Percentiles rank a stretch among this genome's conserved stretches.
phyloP scores from a whole-genome alignment of 2,113 vertebrate genomes.

The Microtus oregoni region DNA sequence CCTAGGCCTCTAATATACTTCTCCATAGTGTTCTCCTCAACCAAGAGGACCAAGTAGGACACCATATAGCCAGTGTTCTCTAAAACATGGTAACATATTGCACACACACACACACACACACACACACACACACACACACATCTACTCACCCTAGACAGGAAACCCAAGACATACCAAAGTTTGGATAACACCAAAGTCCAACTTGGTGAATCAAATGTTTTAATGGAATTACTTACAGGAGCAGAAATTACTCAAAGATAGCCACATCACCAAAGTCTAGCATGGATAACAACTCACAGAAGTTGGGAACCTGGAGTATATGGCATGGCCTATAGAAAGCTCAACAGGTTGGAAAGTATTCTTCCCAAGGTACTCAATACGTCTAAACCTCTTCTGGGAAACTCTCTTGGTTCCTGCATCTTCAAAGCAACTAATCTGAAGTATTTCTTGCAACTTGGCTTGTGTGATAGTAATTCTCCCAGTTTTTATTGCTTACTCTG shows the following conservation, averaged over 20 bases:
- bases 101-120: neutral
- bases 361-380: neutral
- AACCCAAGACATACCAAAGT: neutral
- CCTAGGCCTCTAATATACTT: neutral
- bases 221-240: neutral
- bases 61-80: neutral
- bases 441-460: neutral
- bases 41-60: neutral
- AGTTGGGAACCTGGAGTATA: neutral
- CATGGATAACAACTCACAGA: neutral
- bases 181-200: neutral
- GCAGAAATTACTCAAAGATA: neutral
- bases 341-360: neutral
- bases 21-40: neutral
- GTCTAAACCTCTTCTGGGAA: neutral
- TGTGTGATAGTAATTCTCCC: neutral
- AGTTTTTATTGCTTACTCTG: neutral
- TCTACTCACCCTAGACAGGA: neutral
- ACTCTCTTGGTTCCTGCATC: neutral
- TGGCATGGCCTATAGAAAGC: neutral
- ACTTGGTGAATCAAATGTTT: neutral
- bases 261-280: neutral
- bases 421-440: neutral
- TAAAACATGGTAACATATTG: neutral
- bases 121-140: neutral